Percentiles rank a stretch among this genome's conserved stretches.
phyloP scores from a whole-genome alignment of 1,140 invertebrate genomes.

The Nasonia giraulti region DNA sequence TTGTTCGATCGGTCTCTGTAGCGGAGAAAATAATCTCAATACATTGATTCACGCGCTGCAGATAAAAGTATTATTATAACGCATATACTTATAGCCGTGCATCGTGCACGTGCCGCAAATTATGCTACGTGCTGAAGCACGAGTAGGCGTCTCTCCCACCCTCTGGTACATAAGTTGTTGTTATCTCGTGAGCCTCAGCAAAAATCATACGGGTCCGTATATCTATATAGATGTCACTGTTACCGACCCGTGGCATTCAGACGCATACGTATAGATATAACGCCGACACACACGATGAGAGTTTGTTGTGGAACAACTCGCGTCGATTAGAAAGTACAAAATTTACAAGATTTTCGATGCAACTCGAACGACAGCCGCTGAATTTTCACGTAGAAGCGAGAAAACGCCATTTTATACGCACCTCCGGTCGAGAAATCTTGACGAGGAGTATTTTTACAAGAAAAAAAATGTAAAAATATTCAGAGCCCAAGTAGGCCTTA shows the following conservation, averaged over 20 bases:
- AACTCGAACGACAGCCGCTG: no score
- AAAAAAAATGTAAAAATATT: background rate
- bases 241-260: background rate
- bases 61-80: background rate
- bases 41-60: background rate
- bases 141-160: conserved; percentile 6
- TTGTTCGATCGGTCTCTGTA: no score
- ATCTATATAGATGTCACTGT: conserved; percentile 6
- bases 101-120: background rate
- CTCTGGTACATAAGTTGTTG: background rate
- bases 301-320: conserved; percentile 9
- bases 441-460: background rate
- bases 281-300: background rate
- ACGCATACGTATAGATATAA: conserved; percentile 8
- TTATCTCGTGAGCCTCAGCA: background rate
- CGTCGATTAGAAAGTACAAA: background rate
- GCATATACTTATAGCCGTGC: background rate
- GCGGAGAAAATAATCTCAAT: no score
- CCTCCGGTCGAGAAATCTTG: background rate
- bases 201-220: no score
- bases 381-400: background rate
- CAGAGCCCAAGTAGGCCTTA: background rate
- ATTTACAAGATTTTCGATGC: background rate
- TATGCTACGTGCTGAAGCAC: conserved; percentile 31
- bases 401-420: conserved; percentile 19